Conservation (phyloP, 2,888 invertebrate species). For the Chrysina gloriosa region DNA sequence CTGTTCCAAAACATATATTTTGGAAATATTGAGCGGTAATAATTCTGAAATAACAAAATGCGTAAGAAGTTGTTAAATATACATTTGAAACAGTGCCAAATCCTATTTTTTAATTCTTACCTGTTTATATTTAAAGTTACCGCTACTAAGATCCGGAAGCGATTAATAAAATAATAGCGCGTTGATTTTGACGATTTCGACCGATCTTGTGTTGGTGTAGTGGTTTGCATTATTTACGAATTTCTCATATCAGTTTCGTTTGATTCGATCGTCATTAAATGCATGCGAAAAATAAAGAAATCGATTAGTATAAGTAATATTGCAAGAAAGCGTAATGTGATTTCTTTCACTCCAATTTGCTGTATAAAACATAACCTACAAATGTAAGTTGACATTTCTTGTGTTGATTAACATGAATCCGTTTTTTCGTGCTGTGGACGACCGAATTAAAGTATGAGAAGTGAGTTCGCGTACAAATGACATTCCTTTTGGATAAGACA, state of each 20-base stretch:
- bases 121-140: constrained; percentile 47
- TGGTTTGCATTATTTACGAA: constrained; percentile 47
- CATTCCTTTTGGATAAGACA: constrained; percentile 20
- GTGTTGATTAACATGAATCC: constrained; percentile 41
- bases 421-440: constrained; percentile 36
- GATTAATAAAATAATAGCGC: constrained; percentile 52
- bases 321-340: constrained; percentile 3
- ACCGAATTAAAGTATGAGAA: constrained; percentile 20
- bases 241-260: constrained; percentile 6
- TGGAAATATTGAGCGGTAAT: background rate
- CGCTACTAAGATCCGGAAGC: constrained; percentile 51
- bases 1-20: too few relatives aligned
- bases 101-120: background rate
- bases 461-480: constrained; percentile 23
- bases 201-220: constrained; percentile 44
- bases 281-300: constrained; percentile 1
- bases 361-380: constrained; percentile 43
- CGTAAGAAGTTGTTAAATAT: background rate
- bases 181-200: constrained; percentile 50
- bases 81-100: constrained; percentile 9
- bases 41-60: background rate
- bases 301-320: background rate
- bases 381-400: constrained; percentile 43
- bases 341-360: constrained; percentile 28
- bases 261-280: constrained; percentile 18